Evolutionary conservation across 64 coral and sea anemone genomes (phyloP).

Genomic region (Platygyra sinensis): DNA sequence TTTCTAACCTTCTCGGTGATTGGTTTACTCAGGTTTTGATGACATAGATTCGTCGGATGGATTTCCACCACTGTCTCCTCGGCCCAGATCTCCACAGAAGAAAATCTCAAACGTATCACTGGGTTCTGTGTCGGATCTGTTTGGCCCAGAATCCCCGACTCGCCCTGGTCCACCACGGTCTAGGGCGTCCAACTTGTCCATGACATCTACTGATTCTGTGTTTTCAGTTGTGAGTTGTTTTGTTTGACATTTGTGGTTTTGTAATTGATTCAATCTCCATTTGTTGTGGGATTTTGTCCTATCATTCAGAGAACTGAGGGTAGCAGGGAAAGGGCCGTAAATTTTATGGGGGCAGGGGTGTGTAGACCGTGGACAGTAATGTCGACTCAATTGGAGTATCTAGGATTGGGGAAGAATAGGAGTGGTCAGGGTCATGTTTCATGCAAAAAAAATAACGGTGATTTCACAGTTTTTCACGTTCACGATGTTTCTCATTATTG

Average conservation of each 20-base stretch:
- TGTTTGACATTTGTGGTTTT: neutral
- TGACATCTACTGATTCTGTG: neutral
- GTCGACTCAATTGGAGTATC: too few relatives aligned
- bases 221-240: slow-evolving; percentile 40
- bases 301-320: too few relatives aligned
- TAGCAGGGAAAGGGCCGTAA: too few relatives aligned
- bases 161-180: slow-evolving; percentile 7
- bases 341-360: too few relatives aligned
- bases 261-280: too few relatives aligned
- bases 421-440: too few relatives aligned
- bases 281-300: too few relatives aligned
- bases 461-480: too few relatives aligned
- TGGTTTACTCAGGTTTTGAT: neutral
- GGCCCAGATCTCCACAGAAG: neutral
- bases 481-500: too few relatives aligned
- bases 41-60: neutral
- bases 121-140: neutral
- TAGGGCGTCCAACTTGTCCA: neutral
- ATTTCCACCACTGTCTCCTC: neutral
- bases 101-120: neutral
- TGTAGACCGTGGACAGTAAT: too few relatives aligned
- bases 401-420: too few relatives aligned
- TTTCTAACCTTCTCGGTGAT: neutral
- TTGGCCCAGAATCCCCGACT: neutral
- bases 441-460: too few relatives aligned